Evolutionary conservation across 1,140 invertebrate genomes (phyloP), one percentile per base, ranked within the genome.

Genomic region (Drosophila saltans): DNA sequence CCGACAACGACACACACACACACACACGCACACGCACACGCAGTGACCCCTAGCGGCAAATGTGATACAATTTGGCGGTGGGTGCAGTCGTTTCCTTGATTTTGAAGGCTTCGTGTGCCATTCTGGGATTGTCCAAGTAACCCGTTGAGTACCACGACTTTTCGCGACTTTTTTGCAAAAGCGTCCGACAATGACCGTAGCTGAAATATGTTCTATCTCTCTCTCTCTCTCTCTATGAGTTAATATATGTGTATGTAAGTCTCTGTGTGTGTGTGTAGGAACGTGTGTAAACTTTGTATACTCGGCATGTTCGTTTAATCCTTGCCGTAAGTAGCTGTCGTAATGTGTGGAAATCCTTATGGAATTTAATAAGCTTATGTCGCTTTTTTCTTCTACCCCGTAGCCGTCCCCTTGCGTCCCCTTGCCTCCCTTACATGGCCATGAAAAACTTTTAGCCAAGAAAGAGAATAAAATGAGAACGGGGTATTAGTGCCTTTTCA

Each of bases 361-460:
- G 84, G 80, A 89, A 88, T 89, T 88, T 83, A 83, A 80, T 88
- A 89, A 88, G 80, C 84, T 83, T 89, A 71, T 69, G 68, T 58
- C 73, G 69, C 83, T 43, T 43, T 60, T 41, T 60, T 21, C 3
- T n/a, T 5, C 6, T 16, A 7, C 43, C 10, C 21, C 9, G 3
- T 16, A 0, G 16, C 16, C 16, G 16, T 16, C 16, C 16, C 16
- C 16, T 16, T 16, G 16, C 16, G 16, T 16, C 16, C 45, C 45
- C 45, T 11, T 24, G 7, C 45, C 45, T 21, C 8, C 21, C 21
- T 10, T 28, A 55, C 55, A 30, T 63, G 55, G 4, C 57, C 66
- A 55, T 64, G 63, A 52, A 30, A 68, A 52, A 58, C 41, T 73
- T 10, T 33, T 26, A 3, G 30, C 57, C 30, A 39, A 59, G 24